Percentiles rank a stretch among this genome's conserved stretches.
Evolutionary conservation across 2,113 vertebrate species (phyloP).

Genomic region (Isichthys henryi): DNA sequence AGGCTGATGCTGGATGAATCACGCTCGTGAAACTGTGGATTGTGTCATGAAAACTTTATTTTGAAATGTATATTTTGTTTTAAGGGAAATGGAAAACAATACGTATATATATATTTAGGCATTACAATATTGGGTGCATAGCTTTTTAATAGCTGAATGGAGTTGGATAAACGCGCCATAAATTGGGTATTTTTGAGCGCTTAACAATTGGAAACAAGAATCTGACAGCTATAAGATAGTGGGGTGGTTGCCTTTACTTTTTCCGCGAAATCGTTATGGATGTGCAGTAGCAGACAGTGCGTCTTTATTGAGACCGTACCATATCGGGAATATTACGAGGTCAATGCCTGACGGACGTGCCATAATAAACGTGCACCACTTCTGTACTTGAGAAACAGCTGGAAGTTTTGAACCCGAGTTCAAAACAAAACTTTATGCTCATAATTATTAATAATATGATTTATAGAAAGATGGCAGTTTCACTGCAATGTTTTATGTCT

Average conservation of each 20-base stretch:
- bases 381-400: neutral
- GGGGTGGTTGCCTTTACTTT: neutral
- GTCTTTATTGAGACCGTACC: neutral
- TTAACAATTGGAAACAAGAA: neutral
- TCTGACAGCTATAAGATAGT: neutral
- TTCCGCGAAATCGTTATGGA: neutral
- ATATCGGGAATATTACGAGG: slow-evolving; percentile 28
- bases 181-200: neutral
- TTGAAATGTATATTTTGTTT: neutral
- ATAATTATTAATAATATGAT: neutral
- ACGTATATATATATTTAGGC: neutral
- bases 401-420: neutral
- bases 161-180: neutral
- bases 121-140: neutral
- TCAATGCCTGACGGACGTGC: slow-evolving; percentile 36
- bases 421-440: neutral
- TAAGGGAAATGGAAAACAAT: neutral
- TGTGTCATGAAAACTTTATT: neutral
- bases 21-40: neutral
- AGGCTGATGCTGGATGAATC: neutral
- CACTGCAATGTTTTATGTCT: neutral
- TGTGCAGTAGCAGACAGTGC: neutral
- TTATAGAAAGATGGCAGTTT: neutral
- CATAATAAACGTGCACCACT: slow-evolving; percentile 21
- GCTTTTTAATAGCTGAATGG: neutral